A percentile compares a stretch with the other conserved stretches of the same genome.
These are phyloP conservation scores for Ryuthela nishihirai DNA, from an alignment of 2,888 invertebrate genomes.

Conservation along the genomic window DNA sequence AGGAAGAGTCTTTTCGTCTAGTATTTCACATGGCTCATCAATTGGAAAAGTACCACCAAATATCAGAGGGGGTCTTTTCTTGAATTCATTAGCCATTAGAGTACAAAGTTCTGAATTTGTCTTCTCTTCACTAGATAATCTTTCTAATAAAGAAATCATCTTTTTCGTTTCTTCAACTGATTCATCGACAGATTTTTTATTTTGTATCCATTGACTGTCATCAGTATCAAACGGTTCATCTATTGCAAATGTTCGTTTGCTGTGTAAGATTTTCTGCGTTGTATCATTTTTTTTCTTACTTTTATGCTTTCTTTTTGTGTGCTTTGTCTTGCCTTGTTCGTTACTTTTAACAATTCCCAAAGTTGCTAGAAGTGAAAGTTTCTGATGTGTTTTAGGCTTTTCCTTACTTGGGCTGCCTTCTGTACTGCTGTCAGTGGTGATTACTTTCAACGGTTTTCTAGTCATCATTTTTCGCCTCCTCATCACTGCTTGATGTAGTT, in stretches of 20 bases:
- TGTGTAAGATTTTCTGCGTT: slow-evolving; percentile 17
- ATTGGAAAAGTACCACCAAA: slow-evolving; percentile 39
- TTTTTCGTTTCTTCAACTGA: slow-evolving; percentile 26
- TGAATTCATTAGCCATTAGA: slow-evolving; percentile 28
- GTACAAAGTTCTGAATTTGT: slow-evolving; percentile 27
- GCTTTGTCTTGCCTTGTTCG: slow-evolving; percentile 1
- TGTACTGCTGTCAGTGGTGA: slow-evolving; percentile 22
- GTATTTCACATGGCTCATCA: slow-evolving; percentile 28
- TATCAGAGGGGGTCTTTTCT: slow-evolving; percentile 29
- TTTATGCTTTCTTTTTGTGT: slow-evolving; percentile 17
- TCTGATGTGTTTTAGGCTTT: slow-evolving; percentile 4
- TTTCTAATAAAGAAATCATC: slow-evolving; percentile 23
- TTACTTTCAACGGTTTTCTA: slow-evolving; percentile 1
- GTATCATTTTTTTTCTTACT: slow-evolving; percentile 26
- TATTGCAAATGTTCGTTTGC: slow-evolving; percentile 26
- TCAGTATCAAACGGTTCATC: slow-evolving; percentile 21
- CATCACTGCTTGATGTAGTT: slow-evolving; percentile 5
- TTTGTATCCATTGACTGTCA: background rate
- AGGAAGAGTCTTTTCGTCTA: background rate
- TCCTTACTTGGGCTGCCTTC: slow-evolving; percentile 31
- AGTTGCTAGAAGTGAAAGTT: slow-evolving; percentile 11
- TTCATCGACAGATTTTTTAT: slow-evolving; percentile 16
- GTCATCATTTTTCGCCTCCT: slow-evolving; percentile 17
- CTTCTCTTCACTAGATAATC: slow-evolving; percentile 25
- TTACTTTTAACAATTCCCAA: slow-evolving; percentile 14